phyloP scores from a whole-genome alignment of 2,888 invertebrate genomes.

The Nephrocerus scutellatus region DNA sequence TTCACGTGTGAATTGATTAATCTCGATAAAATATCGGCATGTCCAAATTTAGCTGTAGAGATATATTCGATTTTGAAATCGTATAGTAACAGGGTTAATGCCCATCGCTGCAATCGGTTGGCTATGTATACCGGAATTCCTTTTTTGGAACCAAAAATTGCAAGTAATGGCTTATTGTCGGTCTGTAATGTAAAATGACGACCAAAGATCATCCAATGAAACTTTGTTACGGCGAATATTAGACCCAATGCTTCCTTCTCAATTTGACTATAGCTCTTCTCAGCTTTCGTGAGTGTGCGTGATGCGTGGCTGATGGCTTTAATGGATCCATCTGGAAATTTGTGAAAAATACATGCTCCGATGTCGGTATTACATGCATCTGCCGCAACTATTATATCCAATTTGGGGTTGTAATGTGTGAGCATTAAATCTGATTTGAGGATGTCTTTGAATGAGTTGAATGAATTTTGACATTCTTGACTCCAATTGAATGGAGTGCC shows the following conservation, averaged over 20 bases:
- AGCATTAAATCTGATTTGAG: conserved; percentile 12
- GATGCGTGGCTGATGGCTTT: conserved; percentile 16
- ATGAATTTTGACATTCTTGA: conserved; percentile 13
- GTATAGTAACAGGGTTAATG: conserved; percentile 1
- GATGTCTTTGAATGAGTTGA: conserved; percentile 20
- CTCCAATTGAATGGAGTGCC: conserved; percentile 14
- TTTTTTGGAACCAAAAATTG: conserved; percentile 33
- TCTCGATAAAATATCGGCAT: conserved; percentile 8
- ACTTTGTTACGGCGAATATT: conserved; percentile 18
- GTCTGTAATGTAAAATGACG: conserved; percentile 26
- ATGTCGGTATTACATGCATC: conserved; percentile 15
- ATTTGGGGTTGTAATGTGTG: conserved; percentile 15
- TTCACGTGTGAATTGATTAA: background rate
- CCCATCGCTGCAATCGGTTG: conserved; percentile 13
- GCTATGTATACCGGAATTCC: conserved; percentile 25
- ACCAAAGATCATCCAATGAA: conserved; percentile 16
- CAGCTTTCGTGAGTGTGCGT: conserved; percentile 13
- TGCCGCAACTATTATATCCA: conserved; percentile 14
- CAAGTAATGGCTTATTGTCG: conserved; percentile 41
- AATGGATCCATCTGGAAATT: conserved; percentile 13
- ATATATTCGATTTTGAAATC: conserved; percentile 7
- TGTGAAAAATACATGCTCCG: conserved; percentile 16
- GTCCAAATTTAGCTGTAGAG: conserved; percentile 5
- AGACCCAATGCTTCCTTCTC: conserved; percentile 21
- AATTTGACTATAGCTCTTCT: conserved; percentile 19